Conservation (phyloP, 1,140 invertebrate genomes). For the Tetramorium alpestre region DNA sequence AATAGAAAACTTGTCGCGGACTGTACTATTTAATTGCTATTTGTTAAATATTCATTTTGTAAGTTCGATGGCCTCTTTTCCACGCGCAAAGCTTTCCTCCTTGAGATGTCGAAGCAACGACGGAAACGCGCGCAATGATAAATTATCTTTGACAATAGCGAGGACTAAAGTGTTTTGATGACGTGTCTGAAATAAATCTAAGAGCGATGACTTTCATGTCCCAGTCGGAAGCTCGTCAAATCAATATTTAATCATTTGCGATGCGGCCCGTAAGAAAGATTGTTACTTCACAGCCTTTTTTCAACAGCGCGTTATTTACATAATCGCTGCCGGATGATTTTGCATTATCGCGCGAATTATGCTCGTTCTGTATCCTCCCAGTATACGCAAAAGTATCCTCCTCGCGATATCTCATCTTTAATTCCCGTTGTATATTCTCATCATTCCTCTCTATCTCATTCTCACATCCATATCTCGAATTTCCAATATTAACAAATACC, state of each 20-base stretch:
- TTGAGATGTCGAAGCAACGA: background rate
- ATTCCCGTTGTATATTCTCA: background rate
- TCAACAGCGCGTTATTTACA: background rate
- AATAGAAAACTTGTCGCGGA: background rate
- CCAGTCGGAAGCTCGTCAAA: constrained; percentile 7
- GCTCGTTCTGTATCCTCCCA: background rate
- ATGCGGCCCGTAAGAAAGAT: background rate
- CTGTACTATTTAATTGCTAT: background rate
- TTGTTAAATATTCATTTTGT: background rate
- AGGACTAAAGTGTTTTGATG: constrained; percentile 36
- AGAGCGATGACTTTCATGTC: constrained; percentile 31
- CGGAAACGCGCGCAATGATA: constrained; percentile 2
- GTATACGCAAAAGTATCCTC: background rate
- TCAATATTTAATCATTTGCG: constrained; percentile 45
- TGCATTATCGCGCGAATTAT: background rate
- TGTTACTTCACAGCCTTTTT: background rate
- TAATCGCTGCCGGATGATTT: constrained; percentile 8
- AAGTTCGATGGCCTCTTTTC: background rate
- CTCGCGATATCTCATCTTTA: background rate
- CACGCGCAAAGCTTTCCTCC: background rate
- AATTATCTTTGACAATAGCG: constrained; percentile 34
- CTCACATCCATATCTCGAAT: background rate
- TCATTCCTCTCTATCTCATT: background rate
- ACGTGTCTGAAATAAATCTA: constrained; percentile 23
- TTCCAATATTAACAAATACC: background rate